These are phyloP conservation scores for Artibeus jamaicensis DNA, from an alignment of 2,797 vertebrate species.

Conservation along the genomic window DNA sequence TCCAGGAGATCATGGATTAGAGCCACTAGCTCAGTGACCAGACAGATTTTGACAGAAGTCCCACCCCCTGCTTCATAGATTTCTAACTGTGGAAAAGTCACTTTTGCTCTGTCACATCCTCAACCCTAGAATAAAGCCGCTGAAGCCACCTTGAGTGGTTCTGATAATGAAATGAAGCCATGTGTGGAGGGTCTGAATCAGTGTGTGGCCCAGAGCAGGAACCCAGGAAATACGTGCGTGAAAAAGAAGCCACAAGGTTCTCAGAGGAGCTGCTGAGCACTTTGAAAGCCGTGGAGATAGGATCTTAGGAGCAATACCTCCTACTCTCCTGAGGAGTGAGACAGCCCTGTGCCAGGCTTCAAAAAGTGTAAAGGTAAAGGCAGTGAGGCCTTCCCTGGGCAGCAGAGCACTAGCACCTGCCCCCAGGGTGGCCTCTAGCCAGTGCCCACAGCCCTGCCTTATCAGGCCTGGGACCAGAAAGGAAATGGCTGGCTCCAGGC, in stretches of 20 bases:
- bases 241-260: background rate
- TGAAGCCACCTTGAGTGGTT: background rate
- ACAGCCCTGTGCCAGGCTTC: background rate
- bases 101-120: background rate
- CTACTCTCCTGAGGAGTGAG: background rate
- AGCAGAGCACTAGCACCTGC: background rate
- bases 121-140: background rate
- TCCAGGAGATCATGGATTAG: background rate
- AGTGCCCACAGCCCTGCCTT: slow-evolving; percentile 31
- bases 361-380: background rate
- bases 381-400: background rate
- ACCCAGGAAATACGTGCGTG: background rate
- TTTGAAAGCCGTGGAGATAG: background rate
- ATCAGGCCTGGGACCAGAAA: background rate
- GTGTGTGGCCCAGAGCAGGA: background rate
- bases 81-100: background rate
- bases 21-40: background rate
- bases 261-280: background rate
- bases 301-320: background rate
- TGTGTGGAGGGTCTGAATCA: background rate
- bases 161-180: background rate
- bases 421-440: background rate
- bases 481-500: background rate
- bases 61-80: background rate
- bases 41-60: background rate